Evolutionary conservation across 2,113 vertebrate species (phyloP).

Genomic region (Climacteris rufus): DNA sequence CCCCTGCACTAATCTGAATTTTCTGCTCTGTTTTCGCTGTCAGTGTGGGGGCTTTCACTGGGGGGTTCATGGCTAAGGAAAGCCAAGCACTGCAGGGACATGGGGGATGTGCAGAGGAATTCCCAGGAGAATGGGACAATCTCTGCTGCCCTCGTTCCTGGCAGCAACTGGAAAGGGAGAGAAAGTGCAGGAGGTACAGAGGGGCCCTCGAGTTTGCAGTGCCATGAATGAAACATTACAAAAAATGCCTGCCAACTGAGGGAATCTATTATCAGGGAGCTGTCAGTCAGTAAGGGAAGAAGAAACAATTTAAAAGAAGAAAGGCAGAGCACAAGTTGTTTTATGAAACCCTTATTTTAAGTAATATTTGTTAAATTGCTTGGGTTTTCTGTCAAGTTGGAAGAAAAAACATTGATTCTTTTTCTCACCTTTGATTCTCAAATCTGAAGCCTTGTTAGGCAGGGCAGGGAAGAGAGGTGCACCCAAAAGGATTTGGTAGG

Average conservation of each 20-base stretch:
- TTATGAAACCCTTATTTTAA: conserved; percentile 11
- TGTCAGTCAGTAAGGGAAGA: conserved; percentile 48
- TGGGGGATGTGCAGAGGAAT: accelerated
- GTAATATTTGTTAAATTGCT: conserved; percentile 47
- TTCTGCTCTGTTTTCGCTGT: neutral
- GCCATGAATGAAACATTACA: neutral
- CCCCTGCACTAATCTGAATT: neutral
- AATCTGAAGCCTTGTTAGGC: neutral
- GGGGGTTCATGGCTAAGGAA: neutral
- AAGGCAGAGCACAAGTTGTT: neutral
- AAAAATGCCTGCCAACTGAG: conserved; percentile 5
- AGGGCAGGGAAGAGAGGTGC: neutral
- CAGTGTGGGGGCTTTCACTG: accelerated
- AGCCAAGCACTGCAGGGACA: neutral
- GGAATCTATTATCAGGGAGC: conserved; percentile 23
- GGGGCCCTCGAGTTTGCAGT: neutral
- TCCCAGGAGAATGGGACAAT: neutral
- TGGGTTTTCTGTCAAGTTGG: neutral
- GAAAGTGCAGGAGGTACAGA: neutral
- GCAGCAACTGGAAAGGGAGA: neutral
- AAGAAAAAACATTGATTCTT: neutral
- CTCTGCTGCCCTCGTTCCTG: neutral
- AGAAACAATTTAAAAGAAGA: neutral
- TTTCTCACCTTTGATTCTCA: neutral
- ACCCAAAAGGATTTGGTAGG: neutral